Percentiles rank a stretch among this genome's conserved stretches.
phyloP scores from a whole-genome alignment of 92 coral and sea anemone genomes.

The Porites rus region DNA sequence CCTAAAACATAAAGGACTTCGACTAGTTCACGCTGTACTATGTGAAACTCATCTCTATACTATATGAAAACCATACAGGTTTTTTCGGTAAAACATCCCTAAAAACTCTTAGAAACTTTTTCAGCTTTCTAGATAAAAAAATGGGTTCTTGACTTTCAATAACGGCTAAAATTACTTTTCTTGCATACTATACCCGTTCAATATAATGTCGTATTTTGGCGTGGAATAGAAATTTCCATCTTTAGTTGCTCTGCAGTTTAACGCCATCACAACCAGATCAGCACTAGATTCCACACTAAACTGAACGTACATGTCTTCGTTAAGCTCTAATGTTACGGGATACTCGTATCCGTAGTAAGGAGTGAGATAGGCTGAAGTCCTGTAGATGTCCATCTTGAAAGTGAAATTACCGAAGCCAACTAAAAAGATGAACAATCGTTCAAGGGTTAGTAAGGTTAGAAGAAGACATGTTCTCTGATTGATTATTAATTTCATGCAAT shows the following conservation, averaged over 20 bases:
- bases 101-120: too few relatives aligned
- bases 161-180: too few relatives aligned
- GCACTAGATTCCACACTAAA: slow-evolving; percentile 29
- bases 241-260: slow-evolving; percentile 51
- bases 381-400: slow-evolving; percentile 35
- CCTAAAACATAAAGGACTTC: too few relatives aligned
- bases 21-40: too few relatives aligned
- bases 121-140: too few relatives aligned
- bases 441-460: neutral
- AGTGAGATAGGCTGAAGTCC: neutral
- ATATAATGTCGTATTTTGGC: slow-evolving; percentile 29
- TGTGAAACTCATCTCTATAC: too few relatives aligned
- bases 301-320: neutral
- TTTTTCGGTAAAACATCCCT: too few relatives aligned
- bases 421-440: neutral
- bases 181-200: slow-evolving; percentile 33
- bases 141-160: too few relatives aligned
- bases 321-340: slow-evolving; percentile 20
- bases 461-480: neutral
- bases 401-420: slow-evolving; percentile 24
- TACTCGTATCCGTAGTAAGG: slow-evolving; percentile 6
- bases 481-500: too few relatives aligned
- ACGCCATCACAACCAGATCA: slow-evolving; percentile 49
- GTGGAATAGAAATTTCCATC: slow-evolving; percentile 16
- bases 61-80: too few relatives aligned